Percentiles rank a stretch among this genome's conserved stretches.
Evolutionary conservation across 2,888 invertebrate genomes (phyloP).

Genomic region (Lasioglossum pauxillum): DNA sequence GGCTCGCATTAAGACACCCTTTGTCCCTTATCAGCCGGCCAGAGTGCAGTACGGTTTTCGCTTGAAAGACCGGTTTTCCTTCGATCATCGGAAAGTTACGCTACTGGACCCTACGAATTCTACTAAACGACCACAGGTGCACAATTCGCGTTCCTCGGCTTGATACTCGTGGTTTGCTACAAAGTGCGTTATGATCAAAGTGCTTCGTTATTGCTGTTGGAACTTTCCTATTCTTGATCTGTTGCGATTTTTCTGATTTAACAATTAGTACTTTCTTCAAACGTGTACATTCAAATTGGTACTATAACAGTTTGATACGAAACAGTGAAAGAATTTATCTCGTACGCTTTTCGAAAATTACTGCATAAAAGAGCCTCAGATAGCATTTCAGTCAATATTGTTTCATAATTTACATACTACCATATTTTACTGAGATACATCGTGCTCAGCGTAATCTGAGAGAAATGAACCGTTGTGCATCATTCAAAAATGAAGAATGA

Average conservation of each 20-base stretch:
- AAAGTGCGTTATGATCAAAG: background rate
- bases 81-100: slow-evolving; percentile 39
- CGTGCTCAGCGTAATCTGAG: background rate
- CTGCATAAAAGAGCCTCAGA: background rate
- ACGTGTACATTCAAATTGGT: no score
- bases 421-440: no score
- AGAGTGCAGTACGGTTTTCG: slow-evolving; percentile 57
- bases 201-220: background rate
- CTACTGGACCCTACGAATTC: background rate
- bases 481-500: no score
- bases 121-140: background rate
- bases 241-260: background rate
- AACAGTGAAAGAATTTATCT: background rate
- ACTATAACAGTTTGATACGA: no score
- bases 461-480: no score
- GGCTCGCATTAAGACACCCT: slow-evolving; percentile 77
- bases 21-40: slow-evolving; percentile 77
- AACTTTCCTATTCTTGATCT: background rate
- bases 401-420: background rate
- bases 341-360: no score
- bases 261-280: background rate
- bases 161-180: background rate
- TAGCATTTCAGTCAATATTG: background rate
- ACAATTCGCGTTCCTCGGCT: background rate
- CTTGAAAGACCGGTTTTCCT: slow-evolving; percentile 55